A percentile compares a stretch with the other conserved stretches of the same genome.
Evolutionary conservation across 2,113 vertebrate genomes (phyloP).

Genomic region (Macquaria ambigua): DNA sequence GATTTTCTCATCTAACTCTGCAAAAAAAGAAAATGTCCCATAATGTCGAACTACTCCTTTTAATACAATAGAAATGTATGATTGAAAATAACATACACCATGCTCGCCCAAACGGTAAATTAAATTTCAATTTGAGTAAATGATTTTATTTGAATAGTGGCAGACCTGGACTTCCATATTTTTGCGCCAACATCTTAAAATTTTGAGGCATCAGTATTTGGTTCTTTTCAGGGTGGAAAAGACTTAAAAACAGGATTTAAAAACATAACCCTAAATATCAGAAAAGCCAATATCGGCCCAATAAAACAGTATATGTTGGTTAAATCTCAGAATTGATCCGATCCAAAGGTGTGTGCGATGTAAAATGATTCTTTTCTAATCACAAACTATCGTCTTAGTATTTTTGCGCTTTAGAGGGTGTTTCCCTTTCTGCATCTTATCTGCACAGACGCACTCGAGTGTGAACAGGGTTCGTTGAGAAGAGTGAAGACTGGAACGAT

Average conservation of each 20-base stretch:
- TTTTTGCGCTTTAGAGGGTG: slow-evolving; percentile 6
- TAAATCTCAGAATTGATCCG: neutral
- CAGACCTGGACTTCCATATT: slow-evolving; percentile 23
- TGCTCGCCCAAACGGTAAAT: neutral
- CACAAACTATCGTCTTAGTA: neutral
- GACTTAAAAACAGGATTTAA: neutral
- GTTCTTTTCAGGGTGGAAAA: neutral
- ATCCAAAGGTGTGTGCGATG: slow-evolving; percentile 36
- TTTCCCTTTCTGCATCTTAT: neutral
- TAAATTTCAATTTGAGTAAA: neutral
- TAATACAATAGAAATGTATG: neutral
- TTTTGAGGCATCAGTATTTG: neutral
- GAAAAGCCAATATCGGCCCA: neutral
- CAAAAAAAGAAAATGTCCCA: neutral
- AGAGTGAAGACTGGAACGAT: slow-evolving; percentile 39
- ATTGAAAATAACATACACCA: neutral
- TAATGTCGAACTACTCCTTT: neutral
- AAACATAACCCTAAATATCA: neutral
- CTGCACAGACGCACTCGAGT: slow-evolving; percentile 16
- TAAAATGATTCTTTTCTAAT: slow-evolving; percentile 11
- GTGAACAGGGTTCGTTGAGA: slow-evolving; percentile 19
- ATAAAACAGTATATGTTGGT: neutral
- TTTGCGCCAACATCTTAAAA: neutral
- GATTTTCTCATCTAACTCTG: neutral
- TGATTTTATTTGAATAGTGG: neutral